phyloP scores from a whole-genome alignment of 2,113 vertebrate genomes.

The Pan troglodytes region NHGRI_mPanTro3-v2.1_pri NC_072398.2:225421001-225421500 shows the following conservation, averaged over 20 bases:
- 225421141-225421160: constrained; percentile 77
- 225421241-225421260: constrained; percentile 79
- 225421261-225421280: constrained; percentile 34
- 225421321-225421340: constrained; percentile 82
- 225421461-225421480: constrained; percentile 81
- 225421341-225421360: constrained; percentile 86
- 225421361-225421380: constrained; percentile 83
- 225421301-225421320: constrained; percentile 76
- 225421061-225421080: constrained; percentile 90
- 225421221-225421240: constrained; percentile 60
- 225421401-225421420: constrained; percentile 90
- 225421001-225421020: constrained; percentile 82
- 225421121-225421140: constrained; percentile 91
- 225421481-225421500: constrained; percentile 84
- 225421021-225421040: constrained; percentile 75
- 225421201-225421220: constrained; percentile 84
- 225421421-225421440: constrained; percentile 87
- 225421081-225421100: constrained; percentile 92
- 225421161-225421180: constrained; percentile 53
- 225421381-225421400: constrained; percentile 91
- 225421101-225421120: constrained; percentile 93
- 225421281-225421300: constrained; percentile 79
- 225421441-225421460: constrained; percentile 82
- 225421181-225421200: background rate
- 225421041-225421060: constrained; percentile 86